Base-by-base conservation (phyloP, 2,888 invertebrate genomes). In the Lymantria monacha region DNA sequence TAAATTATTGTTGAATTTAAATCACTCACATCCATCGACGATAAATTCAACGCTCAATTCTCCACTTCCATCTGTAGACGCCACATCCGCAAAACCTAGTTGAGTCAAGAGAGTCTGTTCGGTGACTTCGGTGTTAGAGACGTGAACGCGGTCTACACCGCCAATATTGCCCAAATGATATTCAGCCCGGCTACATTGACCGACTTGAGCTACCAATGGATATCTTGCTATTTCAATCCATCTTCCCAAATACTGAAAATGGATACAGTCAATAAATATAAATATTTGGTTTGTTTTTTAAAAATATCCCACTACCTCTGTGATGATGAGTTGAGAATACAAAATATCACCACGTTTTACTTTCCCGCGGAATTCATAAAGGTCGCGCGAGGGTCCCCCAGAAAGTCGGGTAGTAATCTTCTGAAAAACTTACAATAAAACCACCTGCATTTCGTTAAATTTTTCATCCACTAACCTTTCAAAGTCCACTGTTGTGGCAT, bases 191-290 rank as follows among this genome's bases (percentile, higher is more conserved):
- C 92, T 91, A 68, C 95, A 95, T 62, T 92, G 90, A 0, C 94
- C 94, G 2, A 81, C 83, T 79, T 94, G 93, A 65, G 92, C 91
- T 0, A 92, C 51, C 44, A 93, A 90, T 48, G 94, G 94, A 70
- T 94, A 95, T 58, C 92, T 90, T 60, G 92, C 92, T 2, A 92
- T 89, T 79, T 95, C 94, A 67, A 92, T 93, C 95, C 95, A 95
- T 66, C 88, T 89, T 43, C 83, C 84, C 0, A 77, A 55, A 50
- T 80, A 87, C 87, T 87, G 67, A 0, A 11, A 51, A 33, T 12
- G 11, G 37, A 30, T 3, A 15, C 11, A 30, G 2, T 2, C 3
- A 36, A 3, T 36, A 36, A 36, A 36, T 36, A 36, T 3, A 11
- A 11, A 3, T 36, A 36, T 36, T 36, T 36, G 7, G 9, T 7